These are phyloP conservation scores for Hyphantria cunea DNA, from an alignment of 1,140 invertebrate species.

Conservation along the genomic window DNA sequence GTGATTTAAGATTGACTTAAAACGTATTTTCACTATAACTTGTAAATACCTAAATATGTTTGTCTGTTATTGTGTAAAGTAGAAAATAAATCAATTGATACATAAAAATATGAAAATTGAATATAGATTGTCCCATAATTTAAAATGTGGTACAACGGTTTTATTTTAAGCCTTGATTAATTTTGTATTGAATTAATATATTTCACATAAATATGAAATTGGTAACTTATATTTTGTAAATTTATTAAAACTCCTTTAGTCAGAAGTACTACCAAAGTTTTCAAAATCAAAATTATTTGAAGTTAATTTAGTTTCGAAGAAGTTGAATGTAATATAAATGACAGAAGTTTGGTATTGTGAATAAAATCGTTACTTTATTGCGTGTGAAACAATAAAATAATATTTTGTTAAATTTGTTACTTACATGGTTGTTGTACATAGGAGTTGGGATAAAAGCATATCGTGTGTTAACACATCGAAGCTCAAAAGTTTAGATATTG, in stretches of 20 bases:
- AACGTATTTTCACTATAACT: slow-evolving; percentile 22
- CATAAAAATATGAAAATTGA: slow-evolving; percentile 17
- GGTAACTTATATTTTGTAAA: slow-evolving; percentile 17
- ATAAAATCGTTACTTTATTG: slow-evolving; percentile 42
- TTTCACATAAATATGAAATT: slow-evolving; percentile 1
- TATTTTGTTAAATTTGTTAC: slow-evolving; percentile 69
- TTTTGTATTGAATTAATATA: background rate
- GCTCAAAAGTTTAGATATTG: slow-evolving; percentile 57
- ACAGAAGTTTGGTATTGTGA: slow-evolving; percentile 38
- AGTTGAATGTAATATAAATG: slow-evolving; percentile 28
- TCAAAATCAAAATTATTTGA: slow-evolving; percentile 42
- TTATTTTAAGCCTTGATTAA: slow-evolving; percentile 26
- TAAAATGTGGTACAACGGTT: background rate
- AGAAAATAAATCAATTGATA: slow-evolving; percentile 30
- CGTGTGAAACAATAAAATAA: slow-evolving; percentile 30
- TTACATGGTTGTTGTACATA: slow-evolving; percentile 67
- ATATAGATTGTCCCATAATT: too few relatives aligned
- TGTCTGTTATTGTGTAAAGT: slow-evolving; percentile 27
- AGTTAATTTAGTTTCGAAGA: slow-evolving; percentile 15
- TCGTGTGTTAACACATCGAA: slow-evolving; percentile 54
- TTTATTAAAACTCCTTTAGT: slow-evolving; percentile 49
- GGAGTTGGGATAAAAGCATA: slow-evolving; percentile 57
- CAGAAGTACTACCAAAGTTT: slow-evolving; percentile 62
- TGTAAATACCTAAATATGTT: slow-evolving; percentile 22
- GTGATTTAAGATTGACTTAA: slow-evolving; percentile 43